Evolutionary conservation across 2,113 vertebrate genomes (phyloP), one percentile per base, ranked within the genome.

Genomic region (Theristicus caerulescens): DNA sequence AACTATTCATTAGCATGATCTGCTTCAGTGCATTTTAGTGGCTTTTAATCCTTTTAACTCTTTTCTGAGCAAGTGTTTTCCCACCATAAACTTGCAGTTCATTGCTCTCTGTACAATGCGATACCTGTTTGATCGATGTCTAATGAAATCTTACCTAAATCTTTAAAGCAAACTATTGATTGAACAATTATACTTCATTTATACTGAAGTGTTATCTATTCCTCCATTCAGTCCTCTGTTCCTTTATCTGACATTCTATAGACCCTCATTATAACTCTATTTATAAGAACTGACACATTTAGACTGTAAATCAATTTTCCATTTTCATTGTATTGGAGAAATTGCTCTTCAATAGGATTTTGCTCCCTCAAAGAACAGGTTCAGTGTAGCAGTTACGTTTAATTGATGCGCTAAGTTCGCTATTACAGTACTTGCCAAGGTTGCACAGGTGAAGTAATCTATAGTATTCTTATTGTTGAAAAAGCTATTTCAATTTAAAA

Each of bases 151-250:
- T 95, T 94, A 54, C 86, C 66, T 88, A 96, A 90, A 88, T 90
- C 64, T 96, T 96, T 94, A 94, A 96, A 91, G 51, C 12, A 97
- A 96, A 58, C 29, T 93, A 96, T 96, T 76, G 90, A 96, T 80
- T 78, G 70, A 95, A 91, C 93, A 96, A 96, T 96, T 96, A 96
- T 86, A 47, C 36, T 86, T 91, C 59, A 77, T 96, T 96, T 95
- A 86, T 76, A 57, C 34, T 67, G n/a, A 86, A 84, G 32, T 49
- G 27, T 96, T 96, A 90, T 88, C 82, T 80, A 14, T 76, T 92
- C 34, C 31, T 6, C 49, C 44, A 72, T 57, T 94, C 61, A 90
- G 36, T 24, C 29, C n/a, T 81, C 65, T 58, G 16, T 55, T 96
- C 51, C 52, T 92, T 93, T 94, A 96, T 89, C 71, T 93, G 86